Evolutionary conservation across 1,140 invertebrate genomes (phyloP).

Genomic region (Phortica variegata): DNA sequence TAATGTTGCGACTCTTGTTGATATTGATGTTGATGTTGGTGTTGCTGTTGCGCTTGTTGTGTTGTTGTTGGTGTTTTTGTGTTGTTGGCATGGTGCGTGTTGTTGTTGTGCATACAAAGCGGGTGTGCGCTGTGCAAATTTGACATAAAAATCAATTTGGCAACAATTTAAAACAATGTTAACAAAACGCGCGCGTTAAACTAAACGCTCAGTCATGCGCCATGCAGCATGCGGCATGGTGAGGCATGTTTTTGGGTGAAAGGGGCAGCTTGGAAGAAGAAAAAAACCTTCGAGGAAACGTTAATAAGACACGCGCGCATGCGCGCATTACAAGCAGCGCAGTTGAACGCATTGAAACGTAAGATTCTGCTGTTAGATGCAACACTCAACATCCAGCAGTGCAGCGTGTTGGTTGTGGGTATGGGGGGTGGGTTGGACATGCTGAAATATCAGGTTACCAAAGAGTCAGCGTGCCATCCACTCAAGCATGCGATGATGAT

Average conservation of each 20-base stretch:
- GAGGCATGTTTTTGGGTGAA: no score
- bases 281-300: conserved; percentile 51
- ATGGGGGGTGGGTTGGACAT: neutral
- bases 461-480: conserved; percentile 8
- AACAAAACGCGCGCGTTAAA: conserved; percentile 32
- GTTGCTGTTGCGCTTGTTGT: conserved; percentile 3
- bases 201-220: no score
- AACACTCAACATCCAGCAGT: conserved; percentile 1
- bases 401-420: neutral
- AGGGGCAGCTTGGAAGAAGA: conserved; percentile 14
- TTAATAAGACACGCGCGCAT: conserved; percentile 48
- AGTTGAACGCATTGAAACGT: conserved; percentile 23
- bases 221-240: no score
- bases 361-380: conserved; percentile 9
- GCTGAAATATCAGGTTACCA: conserved; percentile 26
- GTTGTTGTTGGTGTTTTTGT: neutral
- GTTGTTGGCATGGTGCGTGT: conserved; percentile 12
- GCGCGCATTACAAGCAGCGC: conserved; percentile 16
- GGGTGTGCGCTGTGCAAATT: conserved; percentile 41
- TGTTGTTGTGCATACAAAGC: no score
- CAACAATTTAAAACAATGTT: conserved; percentile 39
- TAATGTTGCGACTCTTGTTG: conserved; percentile 10
- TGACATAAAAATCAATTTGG: conserved; percentile 52
- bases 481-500: conserved; percentile 12
- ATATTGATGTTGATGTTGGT: neutral